Evolutionary conservation across 2,888 invertebrate species (phyloP), one percentile per base, ranked within the genome.

Genomic region (Aradus depressus): DNA sequence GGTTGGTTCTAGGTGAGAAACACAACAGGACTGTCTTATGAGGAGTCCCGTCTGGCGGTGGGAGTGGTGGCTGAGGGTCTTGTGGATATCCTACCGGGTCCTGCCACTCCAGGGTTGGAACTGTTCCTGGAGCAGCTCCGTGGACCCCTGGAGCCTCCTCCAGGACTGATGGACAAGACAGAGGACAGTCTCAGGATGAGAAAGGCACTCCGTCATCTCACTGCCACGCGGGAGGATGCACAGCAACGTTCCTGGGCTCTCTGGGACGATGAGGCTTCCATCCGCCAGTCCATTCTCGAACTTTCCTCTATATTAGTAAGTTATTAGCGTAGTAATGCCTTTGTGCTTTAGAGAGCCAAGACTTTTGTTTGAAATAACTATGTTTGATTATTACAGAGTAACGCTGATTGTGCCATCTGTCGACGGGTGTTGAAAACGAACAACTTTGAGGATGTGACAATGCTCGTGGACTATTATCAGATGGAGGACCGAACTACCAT

Each of bases 191-290:
- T 82, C 59, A 75, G 86, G 21, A 75, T 95, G 66, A 81, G 84
- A 67, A 79, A 84, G 39, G 84, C 93, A 28, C 81, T 93, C 59
- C 79, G 80, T 57, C 83, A 91, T 57, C 69, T 95, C 58, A 85
- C 86, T 2, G 84, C 82, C 55, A 90, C 91, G 58, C 92, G 92
- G 60, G 90, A 93, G 64, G 95, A 95, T 66, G 87, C 91, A 0
- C 93, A 96, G 64, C 95, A 96, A 64, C 74, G 95, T 52, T 91
- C 89, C 60, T 95, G 95, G 95, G 88, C 90, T 67, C 71, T 95
- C 25, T 88, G 93, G 65, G 93, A 95, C 65, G 95, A 95, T 66
- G 92, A 93, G 59, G 78, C 79, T 53, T 83, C 86, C 60, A 93
- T 95, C 64, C 80, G 81, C 53, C 84, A 87, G 54, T 86, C 90